A percentile compares a stretch with the other conserved stretches of the same genome.
These are phyloP conservation scores for Tetragnatha versicolor DNA, from an alignment of 1,140 invertebrate species.

Conservation along the genomic window DNA sequence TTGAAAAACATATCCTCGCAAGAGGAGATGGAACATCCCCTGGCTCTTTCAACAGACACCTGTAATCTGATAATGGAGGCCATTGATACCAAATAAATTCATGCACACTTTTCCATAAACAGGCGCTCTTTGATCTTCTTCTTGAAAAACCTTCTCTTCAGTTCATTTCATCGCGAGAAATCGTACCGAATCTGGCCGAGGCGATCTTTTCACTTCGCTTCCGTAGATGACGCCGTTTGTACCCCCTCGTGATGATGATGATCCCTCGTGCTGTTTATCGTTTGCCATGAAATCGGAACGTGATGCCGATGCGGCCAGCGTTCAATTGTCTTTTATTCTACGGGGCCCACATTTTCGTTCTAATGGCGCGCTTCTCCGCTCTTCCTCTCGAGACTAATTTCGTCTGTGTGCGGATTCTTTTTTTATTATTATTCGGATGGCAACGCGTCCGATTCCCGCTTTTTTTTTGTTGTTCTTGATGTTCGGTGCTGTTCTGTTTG, in stretches of 20 bases:
- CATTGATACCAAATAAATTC: no score
- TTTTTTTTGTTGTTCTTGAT: not conserved
- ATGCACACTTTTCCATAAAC: no score
- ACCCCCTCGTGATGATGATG: conserved; percentile 2
- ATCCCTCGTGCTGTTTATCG: conserved; percentile 17
- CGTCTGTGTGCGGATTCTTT: not conserved
- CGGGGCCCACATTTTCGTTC: no score
- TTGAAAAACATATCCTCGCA: no score
- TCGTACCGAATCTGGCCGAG: not conserved
- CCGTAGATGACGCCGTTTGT: not conserved
- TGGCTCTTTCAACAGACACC: no score
- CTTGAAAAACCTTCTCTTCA: not conserved
- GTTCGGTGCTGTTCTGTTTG: no score
- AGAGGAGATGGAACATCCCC: no score
- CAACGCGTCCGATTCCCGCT: not conserved
- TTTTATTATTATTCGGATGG: not conserved
- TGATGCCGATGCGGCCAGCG: conserved; percentile 13
- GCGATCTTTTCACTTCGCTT: no score
- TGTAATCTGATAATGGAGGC: no score
- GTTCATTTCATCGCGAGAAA: not conserved
- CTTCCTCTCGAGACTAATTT: not conserved
- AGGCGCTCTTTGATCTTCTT: no score
- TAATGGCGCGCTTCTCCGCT: not conserved
- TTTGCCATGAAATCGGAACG: conserved; percentile 38
- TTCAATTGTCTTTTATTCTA: no score